These are phyloP conservation scores for Ictidomys tridecemlineatus DNA, from an alignment of 2,113 vertebrate genomes.

Conservation along the genomic window DNA sequence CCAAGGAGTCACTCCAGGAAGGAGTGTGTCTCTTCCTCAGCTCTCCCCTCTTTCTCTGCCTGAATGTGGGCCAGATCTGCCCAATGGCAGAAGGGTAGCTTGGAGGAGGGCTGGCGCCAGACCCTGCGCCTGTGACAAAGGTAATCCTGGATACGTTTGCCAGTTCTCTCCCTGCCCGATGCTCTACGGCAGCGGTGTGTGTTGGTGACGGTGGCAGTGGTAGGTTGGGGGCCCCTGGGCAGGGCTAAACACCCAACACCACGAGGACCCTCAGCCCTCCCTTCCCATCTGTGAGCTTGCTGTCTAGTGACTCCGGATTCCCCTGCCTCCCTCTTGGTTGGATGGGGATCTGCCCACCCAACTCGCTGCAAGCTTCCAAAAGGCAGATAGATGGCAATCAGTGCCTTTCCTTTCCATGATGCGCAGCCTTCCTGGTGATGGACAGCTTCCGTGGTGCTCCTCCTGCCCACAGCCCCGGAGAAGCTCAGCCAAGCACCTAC, in stretches of 20 bases:
- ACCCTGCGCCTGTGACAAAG: background rate
- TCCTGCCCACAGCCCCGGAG: background rate
- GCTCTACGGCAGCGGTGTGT: background rate
- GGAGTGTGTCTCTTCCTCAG: too few species aligned
- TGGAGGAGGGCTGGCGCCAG: background rate
- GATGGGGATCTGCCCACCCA: background rate
- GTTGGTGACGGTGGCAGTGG: background rate
- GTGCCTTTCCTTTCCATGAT: background rate
- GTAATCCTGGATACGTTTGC: background rate
- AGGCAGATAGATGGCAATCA: background rate
- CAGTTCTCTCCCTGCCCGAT: fast-evolving
- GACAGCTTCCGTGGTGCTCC: fast-evolving
- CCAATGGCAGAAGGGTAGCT: background rate
- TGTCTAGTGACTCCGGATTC: background rate
- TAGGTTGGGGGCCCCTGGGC: background rate
- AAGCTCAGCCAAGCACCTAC: fast-evolving
- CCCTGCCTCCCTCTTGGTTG: background rate
- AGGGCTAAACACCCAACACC: background rate
- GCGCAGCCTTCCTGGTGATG: fast-evolving
- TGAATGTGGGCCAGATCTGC: background rate
- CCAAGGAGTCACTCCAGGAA: background rate
- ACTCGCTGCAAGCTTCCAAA: background rate
- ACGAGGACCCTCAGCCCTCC: background rate
- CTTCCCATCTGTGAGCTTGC: background rate
- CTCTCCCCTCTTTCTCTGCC: fast-evolving